phyloP scores from a whole-genome alignment of 2,797 vertebrate species.

The Lithobates pipiens region DNA sequence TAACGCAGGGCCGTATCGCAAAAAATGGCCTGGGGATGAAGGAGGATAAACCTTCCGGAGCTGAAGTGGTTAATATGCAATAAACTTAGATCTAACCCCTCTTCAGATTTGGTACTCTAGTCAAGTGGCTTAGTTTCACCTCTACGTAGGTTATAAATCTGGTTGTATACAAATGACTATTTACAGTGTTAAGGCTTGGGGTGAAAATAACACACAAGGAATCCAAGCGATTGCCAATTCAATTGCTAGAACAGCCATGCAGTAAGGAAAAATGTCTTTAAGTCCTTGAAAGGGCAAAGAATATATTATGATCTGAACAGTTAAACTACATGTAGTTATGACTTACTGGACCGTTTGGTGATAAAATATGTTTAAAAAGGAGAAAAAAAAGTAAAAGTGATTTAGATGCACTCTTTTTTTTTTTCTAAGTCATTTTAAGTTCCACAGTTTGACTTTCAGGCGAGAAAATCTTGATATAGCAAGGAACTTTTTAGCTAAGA shows the following conservation, averaged over 20 bases:
- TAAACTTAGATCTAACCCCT: no score
- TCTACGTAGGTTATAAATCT: no score
- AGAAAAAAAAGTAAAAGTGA: background rate
- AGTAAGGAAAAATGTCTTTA: conserved; percentile 26
- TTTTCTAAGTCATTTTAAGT: background rate
- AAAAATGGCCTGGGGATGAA: no score
- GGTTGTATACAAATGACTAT: no score
- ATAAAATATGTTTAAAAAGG: conserved; percentile 24
- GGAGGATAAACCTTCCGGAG: no score
- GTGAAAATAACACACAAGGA: conserved; percentile 22
- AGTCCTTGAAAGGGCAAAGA: conserved; percentile 44
- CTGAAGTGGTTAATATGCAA: no score
- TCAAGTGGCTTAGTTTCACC: no score
- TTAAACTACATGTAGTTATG: conserved; percentile 23
- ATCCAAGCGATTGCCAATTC: conserved; percentile 23
- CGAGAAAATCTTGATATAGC: background rate
- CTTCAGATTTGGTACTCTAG: no score
- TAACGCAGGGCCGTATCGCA: no score
- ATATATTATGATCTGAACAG: conserved; percentile 35
- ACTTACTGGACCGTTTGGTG: conserved; percentile 19
- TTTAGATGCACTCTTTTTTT: conserved; percentile 13
- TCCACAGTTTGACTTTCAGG: background rate
- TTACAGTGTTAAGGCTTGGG: background rate
- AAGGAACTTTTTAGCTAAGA: background rate
- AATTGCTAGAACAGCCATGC: conserved; percentile 33